phyloP scores from a whole-genome alignment of 2,888 invertebrate species.

The Gisinianus flammeolus region DNA sequence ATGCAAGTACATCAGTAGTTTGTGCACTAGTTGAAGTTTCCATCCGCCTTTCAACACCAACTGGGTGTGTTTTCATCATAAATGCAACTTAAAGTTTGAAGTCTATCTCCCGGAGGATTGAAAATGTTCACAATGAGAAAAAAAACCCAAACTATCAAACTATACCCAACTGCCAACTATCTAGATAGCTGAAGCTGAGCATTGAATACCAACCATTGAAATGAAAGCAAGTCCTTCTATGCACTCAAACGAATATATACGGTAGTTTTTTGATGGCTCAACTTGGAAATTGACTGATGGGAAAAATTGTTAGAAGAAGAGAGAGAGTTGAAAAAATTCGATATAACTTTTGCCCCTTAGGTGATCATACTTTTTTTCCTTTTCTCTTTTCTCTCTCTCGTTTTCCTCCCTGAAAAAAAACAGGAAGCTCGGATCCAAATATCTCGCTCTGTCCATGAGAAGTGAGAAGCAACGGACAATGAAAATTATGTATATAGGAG shows the following conservation, averaged over 20 bases:
- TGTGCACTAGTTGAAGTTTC: background rate
- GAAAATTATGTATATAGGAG: no score
- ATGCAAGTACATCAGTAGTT: no score
- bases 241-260: no score
- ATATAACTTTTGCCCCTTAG: constrained; percentile 45
- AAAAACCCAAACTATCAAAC: no score
- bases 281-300: constrained; percentile 51
- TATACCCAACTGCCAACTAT: no score
- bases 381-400: constrained; percentile 25
- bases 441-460: no score
- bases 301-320: constrained; percentile 35
- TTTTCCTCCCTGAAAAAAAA: background rate
- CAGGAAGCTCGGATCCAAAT: no score
- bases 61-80: constrained; percentile 5
- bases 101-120: constrained; percentile 48
- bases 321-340: constrained; percentile 27
- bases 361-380: constrained; percentile 36
- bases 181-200: no score
- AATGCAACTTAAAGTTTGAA: constrained; percentile 8
- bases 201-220: no score
- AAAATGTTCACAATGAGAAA: constrained; percentile 52
- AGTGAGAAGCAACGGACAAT: no score
- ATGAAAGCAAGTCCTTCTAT: no score
- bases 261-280: constrained; percentile 52
- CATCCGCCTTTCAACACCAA: background rate